These are phyloP conservation scores for Campylorhamphus procurvoides DNA, from an alignment of 2,113 vertebrate species.

Conservation along the genomic window DNA sequence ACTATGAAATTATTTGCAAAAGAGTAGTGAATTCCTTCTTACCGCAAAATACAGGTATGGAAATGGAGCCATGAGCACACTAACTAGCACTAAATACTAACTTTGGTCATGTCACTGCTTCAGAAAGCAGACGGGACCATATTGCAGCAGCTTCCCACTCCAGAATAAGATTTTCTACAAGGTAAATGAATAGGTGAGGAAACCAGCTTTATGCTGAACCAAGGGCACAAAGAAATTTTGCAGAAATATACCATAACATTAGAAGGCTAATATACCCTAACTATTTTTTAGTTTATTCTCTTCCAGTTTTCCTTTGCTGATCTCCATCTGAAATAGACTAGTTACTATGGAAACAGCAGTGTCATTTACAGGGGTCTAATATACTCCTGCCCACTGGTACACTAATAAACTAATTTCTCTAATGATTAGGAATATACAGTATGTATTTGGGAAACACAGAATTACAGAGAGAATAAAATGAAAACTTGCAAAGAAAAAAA, in stretches of 20 bases:
- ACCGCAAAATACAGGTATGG: not conserved
- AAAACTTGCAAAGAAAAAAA: not conserved
- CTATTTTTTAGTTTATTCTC: not conserved
- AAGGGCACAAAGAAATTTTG: not conserved
- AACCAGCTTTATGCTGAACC: not conserved
- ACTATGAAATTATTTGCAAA: not conserved
- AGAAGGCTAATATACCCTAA: not conserved
- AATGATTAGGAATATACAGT: not conserved
- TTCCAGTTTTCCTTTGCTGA: not conserved
- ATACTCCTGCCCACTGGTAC: not conserved
- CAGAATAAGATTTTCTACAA: not conserved
- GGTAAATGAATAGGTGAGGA: not conserved
- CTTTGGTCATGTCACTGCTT: not conserved
- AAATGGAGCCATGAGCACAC: not conserved
- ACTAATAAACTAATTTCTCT: not conserved
- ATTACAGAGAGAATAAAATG: not conserved
- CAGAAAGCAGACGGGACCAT: not conserved
- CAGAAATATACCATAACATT: not conserved
- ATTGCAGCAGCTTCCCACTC: not conserved
- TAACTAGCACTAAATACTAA: not conserved
- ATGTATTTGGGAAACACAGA: not conserved
- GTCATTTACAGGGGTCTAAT: not conserved
- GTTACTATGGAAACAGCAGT: not conserved
- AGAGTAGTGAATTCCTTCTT: not conserved
- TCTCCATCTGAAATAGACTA: not conserved